Percentiles rank a stretch among this genome's conserved stretches.
phyloP scores from a whole-genome alignment of 2,888 invertebrate species.

The Troides aeacus region DNA sequence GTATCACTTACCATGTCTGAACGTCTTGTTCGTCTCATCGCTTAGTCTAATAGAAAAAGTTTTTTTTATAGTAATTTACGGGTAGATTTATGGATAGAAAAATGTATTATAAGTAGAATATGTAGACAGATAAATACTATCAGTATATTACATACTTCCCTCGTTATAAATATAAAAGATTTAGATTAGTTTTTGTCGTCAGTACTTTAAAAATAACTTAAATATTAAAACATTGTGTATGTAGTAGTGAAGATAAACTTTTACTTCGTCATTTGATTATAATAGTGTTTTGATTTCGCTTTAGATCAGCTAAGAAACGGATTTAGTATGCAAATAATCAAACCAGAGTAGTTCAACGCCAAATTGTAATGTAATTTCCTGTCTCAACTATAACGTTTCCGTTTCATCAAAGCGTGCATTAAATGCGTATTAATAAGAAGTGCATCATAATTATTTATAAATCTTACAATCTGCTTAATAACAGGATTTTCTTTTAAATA shows the following conservation, averaged over 20 bases:
- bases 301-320: background rate
- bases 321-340: conserved; percentile 1
- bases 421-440: background rate
- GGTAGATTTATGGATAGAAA: too few species aligned
- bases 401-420: conserved; percentile 18
- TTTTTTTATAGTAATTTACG: too few species aligned
- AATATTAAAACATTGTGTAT: background rate
- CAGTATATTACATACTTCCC: too few species aligned
- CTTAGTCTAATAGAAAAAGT: too few species aligned
- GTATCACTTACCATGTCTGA: too few species aligned
- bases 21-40: too few species aligned
- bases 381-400: conserved; percentile 7
- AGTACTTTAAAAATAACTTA: too few species aligned
- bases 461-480: background rate
- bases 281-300: background rate
- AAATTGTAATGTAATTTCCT: conserved; percentile 23
- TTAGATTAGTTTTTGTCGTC: too few species aligned
- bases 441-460: background rate
- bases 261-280: background rate
- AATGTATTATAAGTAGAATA: too few species aligned
- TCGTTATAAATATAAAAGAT: too few species aligned
- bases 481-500: background rate
- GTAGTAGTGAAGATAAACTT: too few species aligned
- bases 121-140: too few species aligned
- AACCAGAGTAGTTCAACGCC: conserved; percentile 1